phyloP scores from a whole-genome alignment of 2,797 vertebrate species.

The Schizopygopsis pylzovi region DNA sequence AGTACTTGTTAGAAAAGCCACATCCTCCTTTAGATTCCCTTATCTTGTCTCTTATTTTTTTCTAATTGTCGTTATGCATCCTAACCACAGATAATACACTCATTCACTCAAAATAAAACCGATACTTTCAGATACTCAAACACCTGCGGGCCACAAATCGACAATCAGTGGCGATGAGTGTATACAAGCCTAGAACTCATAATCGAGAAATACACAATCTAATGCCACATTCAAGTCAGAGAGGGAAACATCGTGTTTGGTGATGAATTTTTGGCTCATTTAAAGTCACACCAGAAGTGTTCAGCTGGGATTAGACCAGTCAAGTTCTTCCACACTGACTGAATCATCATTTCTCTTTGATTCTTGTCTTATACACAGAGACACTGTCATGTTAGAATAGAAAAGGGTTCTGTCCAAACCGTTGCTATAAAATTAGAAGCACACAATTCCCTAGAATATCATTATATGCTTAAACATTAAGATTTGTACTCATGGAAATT shows the following conservation, averaged over 20 bases:
- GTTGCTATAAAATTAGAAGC: too few species aligned
- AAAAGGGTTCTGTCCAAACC: too few species aligned
- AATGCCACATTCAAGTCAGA: neutral
- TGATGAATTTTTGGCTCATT: too few species aligned
- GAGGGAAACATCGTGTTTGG: neutral
- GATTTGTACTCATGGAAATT: too few species aligned
- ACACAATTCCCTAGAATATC: too few species aligned
- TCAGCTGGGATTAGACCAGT: too few species aligned
- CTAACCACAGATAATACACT: neutral
- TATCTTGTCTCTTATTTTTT: neutral
- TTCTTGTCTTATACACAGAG: too few species aligned
- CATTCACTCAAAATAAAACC: neutral
- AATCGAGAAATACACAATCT: neutral
- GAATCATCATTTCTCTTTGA: too few species aligned
- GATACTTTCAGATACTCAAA: neutral
- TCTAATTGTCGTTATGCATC: neutral
- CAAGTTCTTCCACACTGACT: too few species aligned
- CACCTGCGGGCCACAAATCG: neutral
- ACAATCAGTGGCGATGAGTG: neutral
- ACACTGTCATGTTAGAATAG: too few species aligned
- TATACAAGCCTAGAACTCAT: neutral
- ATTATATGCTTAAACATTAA: too few species aligned
- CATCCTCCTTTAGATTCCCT: constrained; percentile 1
- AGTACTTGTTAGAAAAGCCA: constrained; percentile 13
- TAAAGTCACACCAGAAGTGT: too few species aligned